Percentiles rank a stretch among this genome's conserved stretches.
phyloP scores from a whole-genome alignment of 2,888 invertebrate species.

The Lithophane semibrunnea region DNA sequence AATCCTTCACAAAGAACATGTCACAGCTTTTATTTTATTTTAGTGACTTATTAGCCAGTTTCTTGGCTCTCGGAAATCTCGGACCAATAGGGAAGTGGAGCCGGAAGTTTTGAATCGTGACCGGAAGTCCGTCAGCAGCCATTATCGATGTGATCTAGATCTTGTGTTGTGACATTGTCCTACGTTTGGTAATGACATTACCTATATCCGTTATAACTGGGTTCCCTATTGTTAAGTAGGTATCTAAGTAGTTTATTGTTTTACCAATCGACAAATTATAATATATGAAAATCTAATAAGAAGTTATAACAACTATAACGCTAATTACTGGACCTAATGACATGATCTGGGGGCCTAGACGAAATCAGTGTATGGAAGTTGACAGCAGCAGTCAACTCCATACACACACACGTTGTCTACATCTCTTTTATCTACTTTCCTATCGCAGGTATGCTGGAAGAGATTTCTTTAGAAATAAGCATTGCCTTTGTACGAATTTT shows the following conservation, averaged over 20 bases:
- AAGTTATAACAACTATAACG: background rate
- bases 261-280: background rate
- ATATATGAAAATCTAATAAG: background rate
- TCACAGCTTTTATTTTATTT: constrained; percentile 29
- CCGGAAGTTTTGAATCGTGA: constrained; percentile 67
- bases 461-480: no score
- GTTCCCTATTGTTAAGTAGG: background rate
- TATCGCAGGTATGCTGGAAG: no score
- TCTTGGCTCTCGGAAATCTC: constrained; percentile 62
- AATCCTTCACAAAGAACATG: constrained; percentile 15
- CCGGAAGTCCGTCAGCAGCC: constrained; percentile 65
- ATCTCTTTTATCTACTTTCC: no score
- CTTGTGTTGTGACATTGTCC: constrained; percentile 51
- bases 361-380: no score
- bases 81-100: constrained; percentile 66
- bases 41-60: constrained; percentile 21
- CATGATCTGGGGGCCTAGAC: no score
- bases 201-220: constrained; percentile 5
- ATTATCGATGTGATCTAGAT: constrained; percentile 62
- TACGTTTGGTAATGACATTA: constrained; percentile 25
- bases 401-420: no score
- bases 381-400: no score
- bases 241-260: background rate
- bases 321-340: no score
- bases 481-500: no score